Evolutionary conservation across 1,140 invertebrate species (phyloP).

Genomic region (Centruroides vittatus): DNA sequence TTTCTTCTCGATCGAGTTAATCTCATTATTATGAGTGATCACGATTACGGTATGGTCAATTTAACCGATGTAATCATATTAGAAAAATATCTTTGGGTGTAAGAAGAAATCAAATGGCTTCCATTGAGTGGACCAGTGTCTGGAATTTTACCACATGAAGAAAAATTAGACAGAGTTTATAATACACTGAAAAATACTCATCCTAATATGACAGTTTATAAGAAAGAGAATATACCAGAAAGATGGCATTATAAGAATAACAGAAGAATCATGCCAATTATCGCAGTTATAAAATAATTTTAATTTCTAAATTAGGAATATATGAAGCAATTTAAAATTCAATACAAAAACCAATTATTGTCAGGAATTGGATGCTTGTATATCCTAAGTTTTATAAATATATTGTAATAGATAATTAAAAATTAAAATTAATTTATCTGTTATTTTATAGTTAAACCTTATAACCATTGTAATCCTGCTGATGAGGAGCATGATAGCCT

Average conservation of each 20-base stretch:
- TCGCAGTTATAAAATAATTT: too few species aligned
- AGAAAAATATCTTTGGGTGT: background rate
- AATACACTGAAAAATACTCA: slow-evolving; percentile 3
- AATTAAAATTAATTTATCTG: too few species aligned
- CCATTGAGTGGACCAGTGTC: background rate
- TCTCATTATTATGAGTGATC: slow-evolving; percentile 21
- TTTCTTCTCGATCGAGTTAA: slow-evolving; percentile 15
- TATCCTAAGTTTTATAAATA: too few species aligned
- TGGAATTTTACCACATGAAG: slow-evolving; percentile 2
- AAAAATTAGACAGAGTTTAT: slow-evolving; percentile 10
- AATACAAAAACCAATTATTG: too few species aligned
- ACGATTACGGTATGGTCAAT: slow-evolving; percentile 22
- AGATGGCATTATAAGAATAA: slow-evolving; percentile 24
- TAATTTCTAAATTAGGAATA: too few species aligned
- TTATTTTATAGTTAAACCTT: too few species aligned
- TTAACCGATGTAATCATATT: background rate
- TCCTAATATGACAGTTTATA: slow-evolving; percentile 18
- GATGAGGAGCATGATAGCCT: too few species aligned
- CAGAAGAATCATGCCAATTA: slow-evolving; percentile 22
- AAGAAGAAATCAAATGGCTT: background rate
- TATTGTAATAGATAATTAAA: too few species aligned
- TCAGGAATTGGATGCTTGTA: too few species aligned
- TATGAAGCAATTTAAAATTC: too few species aligned
- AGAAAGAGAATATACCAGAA: slow-evolving; percentile 23
- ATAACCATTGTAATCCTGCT: too few species aligned